phyloP scores from a whole-genome alignment of 2,888 invertebrate species.

The Acanthosepion lycidas region DNA sequence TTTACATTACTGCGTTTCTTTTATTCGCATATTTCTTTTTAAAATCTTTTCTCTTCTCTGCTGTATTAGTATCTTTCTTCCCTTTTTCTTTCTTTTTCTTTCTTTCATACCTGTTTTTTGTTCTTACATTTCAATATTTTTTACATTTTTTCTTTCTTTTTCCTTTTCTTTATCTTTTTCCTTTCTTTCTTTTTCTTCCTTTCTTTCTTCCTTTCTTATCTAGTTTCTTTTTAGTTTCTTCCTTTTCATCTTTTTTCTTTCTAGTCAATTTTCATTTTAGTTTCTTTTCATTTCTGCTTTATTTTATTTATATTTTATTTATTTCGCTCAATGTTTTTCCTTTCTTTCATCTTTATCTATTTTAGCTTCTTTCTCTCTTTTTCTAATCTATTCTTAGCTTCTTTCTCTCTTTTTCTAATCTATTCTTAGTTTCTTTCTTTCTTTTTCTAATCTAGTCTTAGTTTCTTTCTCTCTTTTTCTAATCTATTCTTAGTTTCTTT shows the following conservation, averaged over 20 bases:
- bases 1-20: neutral
- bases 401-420: neutral
- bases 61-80: neutral
- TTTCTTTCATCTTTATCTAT: neutral
- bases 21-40: neutral
- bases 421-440: neutral
- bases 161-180: neutral
- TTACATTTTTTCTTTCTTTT: neutral
- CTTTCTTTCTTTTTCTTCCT: accelerated
- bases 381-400: neutral
- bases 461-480: neutral
- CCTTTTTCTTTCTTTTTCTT: neutral
- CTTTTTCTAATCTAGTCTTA: neutral
- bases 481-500: too few relatives aligned
- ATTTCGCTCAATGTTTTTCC: neutral
- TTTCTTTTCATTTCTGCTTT: neutral
- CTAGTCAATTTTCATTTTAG: neutral
- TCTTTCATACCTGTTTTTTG: neutral
- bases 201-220: neutral
- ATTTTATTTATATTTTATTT: neutral
- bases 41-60: neutral
- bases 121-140: neutral
- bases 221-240: neutral
- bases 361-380: neutral
- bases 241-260: neutral